These are phyloP conservation scores for Bathynomus jamesi DNA, from an alignment of 1,140 invertebrate species.

Conservation along the genomic window DNA sequence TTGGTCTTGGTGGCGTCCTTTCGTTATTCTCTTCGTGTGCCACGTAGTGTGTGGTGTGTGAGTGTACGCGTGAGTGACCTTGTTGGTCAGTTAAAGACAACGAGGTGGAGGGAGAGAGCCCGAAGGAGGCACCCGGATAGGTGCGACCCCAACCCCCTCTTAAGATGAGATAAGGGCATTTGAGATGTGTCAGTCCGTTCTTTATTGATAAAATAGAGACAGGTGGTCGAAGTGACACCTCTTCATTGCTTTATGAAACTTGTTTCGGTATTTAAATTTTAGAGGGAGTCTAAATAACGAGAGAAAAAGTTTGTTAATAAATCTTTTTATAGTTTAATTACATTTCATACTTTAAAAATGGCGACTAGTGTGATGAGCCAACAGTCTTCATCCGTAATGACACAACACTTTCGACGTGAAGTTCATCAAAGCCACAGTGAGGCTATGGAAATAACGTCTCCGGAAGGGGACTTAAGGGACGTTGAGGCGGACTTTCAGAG, in stretches of 20 bases:
- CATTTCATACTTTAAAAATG: background rate
- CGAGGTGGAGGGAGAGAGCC: background rate
- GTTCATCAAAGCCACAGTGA: background rate
- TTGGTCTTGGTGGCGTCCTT: background rate
- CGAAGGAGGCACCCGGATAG: background rate
- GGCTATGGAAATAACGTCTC: slow-evolving; percentile 19
- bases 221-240: background rate
- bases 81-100: background rate
- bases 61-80: slow-evolving; percentile 3
- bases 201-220: background rate
- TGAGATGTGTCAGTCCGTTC: background rate
- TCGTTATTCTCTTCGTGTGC: background rate
- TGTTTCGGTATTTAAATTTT: background rate
- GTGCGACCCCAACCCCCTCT: background rate
- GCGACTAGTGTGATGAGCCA: background rate
- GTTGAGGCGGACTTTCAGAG: slow-evolving; percentile 36
- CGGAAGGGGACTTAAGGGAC: slow-evolving; percentile 32
- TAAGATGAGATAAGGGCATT: background rate
- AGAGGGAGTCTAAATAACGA: background rate
- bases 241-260: background rate
- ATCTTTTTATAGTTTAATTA: background rate
- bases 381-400: background rate
- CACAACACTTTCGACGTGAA: background rate
- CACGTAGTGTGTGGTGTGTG: background rate
- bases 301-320: background rate